These are phyloP conservation scores for Hydrophis major DNA, from an alignment of 2,797 vertebrate genomes.

Conservation along the genomic window DNA sequence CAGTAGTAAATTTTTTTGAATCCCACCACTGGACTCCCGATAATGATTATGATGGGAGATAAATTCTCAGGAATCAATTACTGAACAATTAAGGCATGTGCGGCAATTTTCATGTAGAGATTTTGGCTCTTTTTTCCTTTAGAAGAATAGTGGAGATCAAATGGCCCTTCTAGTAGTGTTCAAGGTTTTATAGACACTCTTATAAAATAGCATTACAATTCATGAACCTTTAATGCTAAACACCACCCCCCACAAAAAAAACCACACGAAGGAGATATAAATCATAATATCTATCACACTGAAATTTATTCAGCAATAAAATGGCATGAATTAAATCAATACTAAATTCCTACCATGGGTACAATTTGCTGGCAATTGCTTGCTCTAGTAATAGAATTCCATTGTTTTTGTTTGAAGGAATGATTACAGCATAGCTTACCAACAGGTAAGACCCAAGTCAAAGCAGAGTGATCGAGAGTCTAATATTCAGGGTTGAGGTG, in stretches of 20 bases:
- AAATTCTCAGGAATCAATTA: neutral
- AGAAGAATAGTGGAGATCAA: neutral
- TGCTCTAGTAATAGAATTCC: slow-evolving; percentile 34
- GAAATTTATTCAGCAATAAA: slow-evolving; percentile 1
- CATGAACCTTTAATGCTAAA: neutral
- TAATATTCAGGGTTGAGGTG: slow-evolving; percentile 17
- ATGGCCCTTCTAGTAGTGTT: neutral
- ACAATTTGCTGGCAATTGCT: slow-evolving; percentile 29
- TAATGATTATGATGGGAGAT: neutral
- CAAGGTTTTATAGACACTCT: neutral
- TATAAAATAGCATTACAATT: neutral
- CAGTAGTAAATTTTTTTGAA: too few species aligned
- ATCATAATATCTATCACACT: neutral
- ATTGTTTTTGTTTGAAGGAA: neutral
- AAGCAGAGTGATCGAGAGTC: slow-evolving; percentile 8
- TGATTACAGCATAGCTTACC: neutral
- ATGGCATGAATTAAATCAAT: slow-evolving; percentile 50
- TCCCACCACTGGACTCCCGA: neutral
- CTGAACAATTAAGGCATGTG: neutral
- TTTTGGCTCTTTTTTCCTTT: neutral
- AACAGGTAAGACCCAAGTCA: slow-evolving; percentile 18
- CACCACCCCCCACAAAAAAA: neutral
- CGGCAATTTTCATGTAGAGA: neutral
- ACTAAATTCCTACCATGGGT: slow-evolving; percentile 42
- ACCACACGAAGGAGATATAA: neutral